These are phyloP conservation scores for Sphaeridia pumilis DNA, from an alignment of 2,888 invertebrate species.

Conservation along the genomic window DNA sequence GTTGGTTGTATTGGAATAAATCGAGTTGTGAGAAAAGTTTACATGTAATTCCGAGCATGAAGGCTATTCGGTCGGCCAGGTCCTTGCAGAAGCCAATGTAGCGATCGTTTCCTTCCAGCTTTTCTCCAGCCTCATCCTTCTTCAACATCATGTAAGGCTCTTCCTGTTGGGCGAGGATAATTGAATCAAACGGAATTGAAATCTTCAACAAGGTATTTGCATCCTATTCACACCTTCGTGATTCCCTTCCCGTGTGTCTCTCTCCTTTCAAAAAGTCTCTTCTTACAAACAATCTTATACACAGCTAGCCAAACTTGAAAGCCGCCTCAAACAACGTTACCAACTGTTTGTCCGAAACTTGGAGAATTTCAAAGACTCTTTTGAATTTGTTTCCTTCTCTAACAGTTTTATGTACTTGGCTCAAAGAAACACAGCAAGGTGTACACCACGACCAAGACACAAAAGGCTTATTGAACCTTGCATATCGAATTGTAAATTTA, in stretches of 20 bases:
- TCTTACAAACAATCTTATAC: background rate
- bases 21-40: conserved; percentile 40
- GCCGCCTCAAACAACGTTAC: background rate
- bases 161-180: too few relatives aligned
- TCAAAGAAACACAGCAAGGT: conserved; percentile 2
- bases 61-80: conserved; percentile 53
- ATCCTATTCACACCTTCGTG: too few relatives aligned
- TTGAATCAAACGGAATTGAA: too few relatives aligned
- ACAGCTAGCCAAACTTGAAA: background rate
- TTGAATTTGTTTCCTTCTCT: too few relatives aligned
- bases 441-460: background rate
- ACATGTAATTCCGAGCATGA: conserved; percentile 73
- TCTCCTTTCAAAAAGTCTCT: too few relatives aligned
- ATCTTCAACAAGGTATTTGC: too few relatives aligned
- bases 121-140: conserved; percentile 52
- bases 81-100: conserved; percentile 72
- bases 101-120: conserved; percentile 56
- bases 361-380: background rate
- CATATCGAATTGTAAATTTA: background rate
- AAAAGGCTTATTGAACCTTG: background rate
- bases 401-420: too few relatives aligned
- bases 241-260: too few relatives aligned
- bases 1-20: background rate
- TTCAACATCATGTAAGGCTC: conserved; percentile 78
- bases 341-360: too few relatives aligned